Percentiles rank a stretch among this genome's conserved stretches.
Conservation (phyloP, 1,140 invertebrate species). For the Caligus rogercresseyi region DNA sequence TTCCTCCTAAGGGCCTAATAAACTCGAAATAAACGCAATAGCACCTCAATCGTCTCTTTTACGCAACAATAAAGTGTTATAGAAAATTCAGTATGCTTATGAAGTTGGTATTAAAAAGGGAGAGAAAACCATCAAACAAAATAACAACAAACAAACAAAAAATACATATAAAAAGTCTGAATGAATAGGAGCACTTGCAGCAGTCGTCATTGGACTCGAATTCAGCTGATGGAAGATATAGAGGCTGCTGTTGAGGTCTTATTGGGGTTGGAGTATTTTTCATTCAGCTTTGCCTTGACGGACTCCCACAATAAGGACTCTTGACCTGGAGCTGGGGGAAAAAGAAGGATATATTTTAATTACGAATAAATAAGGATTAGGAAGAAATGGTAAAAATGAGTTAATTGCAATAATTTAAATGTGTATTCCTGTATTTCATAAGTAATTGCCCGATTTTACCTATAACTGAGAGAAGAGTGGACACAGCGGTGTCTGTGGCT, state of each 20-base stretch:
- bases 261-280: neutral
- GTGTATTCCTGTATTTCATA: no score
- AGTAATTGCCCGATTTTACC: no score
- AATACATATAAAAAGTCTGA: neutral
- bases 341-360: neutral
- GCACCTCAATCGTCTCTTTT: no score
- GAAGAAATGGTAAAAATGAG: no score
- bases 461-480: constrained; percentile 10
- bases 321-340: constrained; percentile 1
- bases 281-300: constrained; percentile 6
- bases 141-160: no score
- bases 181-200: neutral
- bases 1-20: no score
- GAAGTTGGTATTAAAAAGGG: no score
- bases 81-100: no score
- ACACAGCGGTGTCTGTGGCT: constrained; percentile 12
- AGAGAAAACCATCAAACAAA: no score
- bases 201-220: neutral
- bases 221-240: neutral
- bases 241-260: neutral
- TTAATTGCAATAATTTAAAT: constrained; percentile 1
- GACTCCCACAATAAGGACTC: constrained; percentile 4
- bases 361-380: no score
- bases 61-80: no score
- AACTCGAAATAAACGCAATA: no score